Conservation (phyloP, 2,888 invertebrate species). For the Drosophila mimetica region DNA sequence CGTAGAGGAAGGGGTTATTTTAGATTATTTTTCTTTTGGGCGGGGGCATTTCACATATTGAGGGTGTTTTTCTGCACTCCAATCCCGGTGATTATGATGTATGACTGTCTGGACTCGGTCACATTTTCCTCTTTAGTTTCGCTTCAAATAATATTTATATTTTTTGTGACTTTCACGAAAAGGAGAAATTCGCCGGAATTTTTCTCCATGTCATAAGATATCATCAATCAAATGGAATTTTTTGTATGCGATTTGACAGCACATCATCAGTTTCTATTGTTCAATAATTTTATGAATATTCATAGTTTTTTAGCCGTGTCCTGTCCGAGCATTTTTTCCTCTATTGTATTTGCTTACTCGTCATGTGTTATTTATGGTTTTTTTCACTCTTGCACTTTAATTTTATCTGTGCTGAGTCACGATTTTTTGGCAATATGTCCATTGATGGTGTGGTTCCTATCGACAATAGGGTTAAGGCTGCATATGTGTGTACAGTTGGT, state of each 20-base stretch:
- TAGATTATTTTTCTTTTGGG: constrained; percentile 6
- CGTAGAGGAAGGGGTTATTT: constrained; percentile 58
- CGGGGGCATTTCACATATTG: constrained; percentile 41
- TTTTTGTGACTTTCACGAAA: constrained; percentile 48
- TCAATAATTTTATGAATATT: constrained; percentile 76
- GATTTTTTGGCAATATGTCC: constrained; percentile 50
- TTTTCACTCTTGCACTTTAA: constrained; percentile 6
- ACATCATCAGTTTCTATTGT: constrained; percentile 79
- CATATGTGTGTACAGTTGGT: constrained; percentile 49
- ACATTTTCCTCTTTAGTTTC: constrained; percentile 56
- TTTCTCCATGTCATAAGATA: constrained; percentile 42
- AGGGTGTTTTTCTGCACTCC: constrained; percentile 59
- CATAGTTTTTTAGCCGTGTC: constrained; percentile 64
- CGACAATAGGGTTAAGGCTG: not conserved
- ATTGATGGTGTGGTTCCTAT: not conserved
- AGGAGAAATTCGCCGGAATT: constrained; percentile 23
- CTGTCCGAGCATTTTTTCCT: constrained; percentile 24
- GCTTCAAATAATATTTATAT: constrained; percentile 53
- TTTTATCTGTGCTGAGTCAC: constrained; percentile 63
- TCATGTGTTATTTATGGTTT: constrained; percentile 70
- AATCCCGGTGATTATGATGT: constrained; percentile 72
- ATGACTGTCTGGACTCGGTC: constrained; percentile 58
- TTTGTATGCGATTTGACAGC: constrained; percentile 63
- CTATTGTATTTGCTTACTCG: constrained; percentile 70
- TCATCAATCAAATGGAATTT: constrained; percentile 66